Evolutionary conservation across 2,797 vertebrate genomes (phyloP).

Genomic region (Pangasius djambal): DNA sequence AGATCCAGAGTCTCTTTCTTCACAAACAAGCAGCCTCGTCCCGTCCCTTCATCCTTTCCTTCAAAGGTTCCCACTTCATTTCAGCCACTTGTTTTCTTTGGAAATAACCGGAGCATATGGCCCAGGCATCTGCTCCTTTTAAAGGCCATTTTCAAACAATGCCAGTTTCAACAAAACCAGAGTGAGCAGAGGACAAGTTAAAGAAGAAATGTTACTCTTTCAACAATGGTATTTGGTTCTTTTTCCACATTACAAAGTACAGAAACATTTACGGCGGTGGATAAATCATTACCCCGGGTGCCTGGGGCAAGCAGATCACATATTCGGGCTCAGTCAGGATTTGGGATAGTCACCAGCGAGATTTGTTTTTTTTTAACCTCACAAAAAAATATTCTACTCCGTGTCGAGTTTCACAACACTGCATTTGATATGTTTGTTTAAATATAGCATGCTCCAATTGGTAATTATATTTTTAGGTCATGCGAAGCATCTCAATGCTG

Average conservation of each 20-base stretch:
- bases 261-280: background rate
- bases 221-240: background rate
- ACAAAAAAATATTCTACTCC: background rate
- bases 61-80: constrained; percentile 25
- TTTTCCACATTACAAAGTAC: background rate
- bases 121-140: constrained; percentile 52
- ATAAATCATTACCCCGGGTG: background rate
- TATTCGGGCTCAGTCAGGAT: background rate
- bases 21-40: constrained; percentile 10
- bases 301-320: background rate
- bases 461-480: background rate
- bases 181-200: constrained; percentile 4
- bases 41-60: constrained; percentile 7
- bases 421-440: background rate
- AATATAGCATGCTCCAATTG: background rate
- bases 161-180: constrained; percentile 14
- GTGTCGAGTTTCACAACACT: background rate
- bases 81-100: constrained; percentile 31
- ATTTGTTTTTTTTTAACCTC: background rate
- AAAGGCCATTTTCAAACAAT: constrained; percentile 19
- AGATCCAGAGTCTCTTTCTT: constrained; percentile 13
- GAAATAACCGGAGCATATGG: constrained; percentile 32
- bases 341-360: background rate
- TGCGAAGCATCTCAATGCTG: background rate
- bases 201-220: background rate